Base-by-base conservation (phyloP, 2,797 vertebrate species). In the Balearica regulorum region DNA sequence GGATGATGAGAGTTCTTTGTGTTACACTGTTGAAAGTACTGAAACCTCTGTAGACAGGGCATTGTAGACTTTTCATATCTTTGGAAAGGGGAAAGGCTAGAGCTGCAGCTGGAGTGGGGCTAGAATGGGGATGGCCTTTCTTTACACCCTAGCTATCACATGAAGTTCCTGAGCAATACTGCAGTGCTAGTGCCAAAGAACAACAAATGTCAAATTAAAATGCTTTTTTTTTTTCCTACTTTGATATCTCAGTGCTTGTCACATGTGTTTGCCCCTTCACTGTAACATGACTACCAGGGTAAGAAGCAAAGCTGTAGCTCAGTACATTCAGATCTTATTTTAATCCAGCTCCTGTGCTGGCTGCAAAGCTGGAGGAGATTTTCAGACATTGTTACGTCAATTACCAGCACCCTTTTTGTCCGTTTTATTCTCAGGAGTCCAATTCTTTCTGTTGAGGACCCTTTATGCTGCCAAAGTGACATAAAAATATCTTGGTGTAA, bases 401-500 rank as follows among this genome's bases (percentile, higher is more conserved):
- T 81, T 88, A 78, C 64, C 51, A 86, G 53, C 82, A 81, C 72
- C 78, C 29, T 85, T 83, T 89, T 68, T 65, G 60, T 54, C 88
- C 57, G 33, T 78, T 83, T 80, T 93, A 31, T 89, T 95, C 84
- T 94, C 83, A 69, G n/a, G 79, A 89, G 84, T 80, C 75, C 49
- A 75, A 5, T 92, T 91, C 44, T 83, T 91, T 85, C 29, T 77
- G 48, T 71, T 89, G 68, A 83, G 79, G 93, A 39, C 57, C 5
- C 44, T 86, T 95, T 80, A 54, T 57, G 61, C 91, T 88, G 82
- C 68, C 61, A 75, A 81, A 96, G 33, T 83, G 72, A 69, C 94
- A 92, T 53, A 91, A 95, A 94, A 95, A 85, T 64, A 57, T 68
- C 89, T 91, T 71, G 61, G 71, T 95, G 37, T 83, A 85, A 93